phyloP scores from a whole-genome alignment of 2,113 vertebrate species.

The Mesembrinibis cayennensis region DNA sequence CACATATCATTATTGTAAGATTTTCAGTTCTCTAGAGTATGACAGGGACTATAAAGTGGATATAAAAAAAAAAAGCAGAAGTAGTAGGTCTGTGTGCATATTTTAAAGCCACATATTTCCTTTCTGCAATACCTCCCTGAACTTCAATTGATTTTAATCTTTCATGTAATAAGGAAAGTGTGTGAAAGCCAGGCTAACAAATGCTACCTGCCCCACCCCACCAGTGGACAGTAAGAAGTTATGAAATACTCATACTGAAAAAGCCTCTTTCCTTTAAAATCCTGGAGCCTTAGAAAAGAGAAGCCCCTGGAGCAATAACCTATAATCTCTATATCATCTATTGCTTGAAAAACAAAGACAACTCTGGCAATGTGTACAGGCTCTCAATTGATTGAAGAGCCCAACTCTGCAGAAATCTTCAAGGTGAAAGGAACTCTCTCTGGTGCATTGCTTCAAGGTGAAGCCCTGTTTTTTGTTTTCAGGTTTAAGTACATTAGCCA shows the following conservation, averaged over 20 bases:
- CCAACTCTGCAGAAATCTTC: not conserved
- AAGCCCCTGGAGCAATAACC: not conserved
- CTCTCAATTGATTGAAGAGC: not conserved
- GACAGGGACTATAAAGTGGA: not conserved
- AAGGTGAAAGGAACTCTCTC: slow-evolving; percentile 27
- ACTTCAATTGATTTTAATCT: not conserved
- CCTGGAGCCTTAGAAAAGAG: not conserved
- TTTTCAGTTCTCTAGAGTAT: not conserved
- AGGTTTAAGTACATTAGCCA: not conserved
- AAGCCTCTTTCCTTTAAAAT: not conserved
- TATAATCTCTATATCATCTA: slow-evolving; percentile 12
- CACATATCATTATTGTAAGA: not conserved
- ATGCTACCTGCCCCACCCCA: not conserved
- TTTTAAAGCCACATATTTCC: not conserved
- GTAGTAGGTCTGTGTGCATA: not conserved
- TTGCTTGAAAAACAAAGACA: slow-evolving; percentile 21
- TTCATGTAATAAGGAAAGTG: not conserved
- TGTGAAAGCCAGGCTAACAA: not conserved
- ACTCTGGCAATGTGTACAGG: not conserved
- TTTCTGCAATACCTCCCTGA: not conserved
- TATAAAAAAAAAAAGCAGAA: not conserved
- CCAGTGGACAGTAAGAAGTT: not conserved
- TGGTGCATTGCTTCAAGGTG: not conserved
- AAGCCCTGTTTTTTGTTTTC: not conserved
- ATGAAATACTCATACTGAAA: not conserved